These are phyloP conservation scores for Cyprinodon variegatus DNA, from an alignment of 2,113 vertebrate species.

Conservation along the genomic window DNA sequence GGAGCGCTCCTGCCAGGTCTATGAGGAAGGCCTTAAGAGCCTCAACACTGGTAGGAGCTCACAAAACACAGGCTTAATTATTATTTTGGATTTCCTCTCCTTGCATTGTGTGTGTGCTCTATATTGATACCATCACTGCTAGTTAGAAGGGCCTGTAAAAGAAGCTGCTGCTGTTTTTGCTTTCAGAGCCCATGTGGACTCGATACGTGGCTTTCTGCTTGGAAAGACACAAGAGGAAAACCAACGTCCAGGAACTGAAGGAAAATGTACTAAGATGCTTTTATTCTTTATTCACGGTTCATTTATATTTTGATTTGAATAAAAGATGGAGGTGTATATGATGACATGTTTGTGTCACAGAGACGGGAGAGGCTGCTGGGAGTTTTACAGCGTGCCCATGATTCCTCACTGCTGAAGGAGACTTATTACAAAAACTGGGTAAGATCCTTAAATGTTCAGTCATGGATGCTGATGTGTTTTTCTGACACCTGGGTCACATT, in stretches of 20 bases:
- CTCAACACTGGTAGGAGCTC: constrained; percentile 83
- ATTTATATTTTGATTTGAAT: neutral
- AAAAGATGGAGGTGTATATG: neutral
- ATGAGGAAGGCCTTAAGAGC: constrained; percentile 87
- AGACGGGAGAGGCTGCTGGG: constrained; percentile 83
- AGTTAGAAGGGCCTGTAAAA: neutral
- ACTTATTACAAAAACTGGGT: constrained; percentile 90
- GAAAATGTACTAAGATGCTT: constrained; percentile 78
- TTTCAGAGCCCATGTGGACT: constrained; percentile 91
- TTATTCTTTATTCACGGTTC: fast-evolving
- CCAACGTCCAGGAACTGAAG: constrained; percentile 85
- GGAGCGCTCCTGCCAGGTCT: constrained; percentile 87
- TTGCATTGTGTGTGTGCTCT: neutral
- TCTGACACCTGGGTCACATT: neutral
- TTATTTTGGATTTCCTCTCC: neutral
- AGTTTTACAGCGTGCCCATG: constrained; percentile 83
- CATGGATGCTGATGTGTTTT: neutral
- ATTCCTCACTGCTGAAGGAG: constrained; percentile 82
- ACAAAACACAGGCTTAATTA: neutral
- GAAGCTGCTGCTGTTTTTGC: neutral
- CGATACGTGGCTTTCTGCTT: constrained; percentile 88
- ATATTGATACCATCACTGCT: neutral
- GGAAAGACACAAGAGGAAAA: constrained; percentile 89
- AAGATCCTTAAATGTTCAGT: constrained; percentile 55
- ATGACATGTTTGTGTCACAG: constrained; percentile 71